These are phyloP conservation scores for Galaxias olidus DNA, from an alignment of 2,797 vertebrate species.

Conservation along the genomic window DNA sequence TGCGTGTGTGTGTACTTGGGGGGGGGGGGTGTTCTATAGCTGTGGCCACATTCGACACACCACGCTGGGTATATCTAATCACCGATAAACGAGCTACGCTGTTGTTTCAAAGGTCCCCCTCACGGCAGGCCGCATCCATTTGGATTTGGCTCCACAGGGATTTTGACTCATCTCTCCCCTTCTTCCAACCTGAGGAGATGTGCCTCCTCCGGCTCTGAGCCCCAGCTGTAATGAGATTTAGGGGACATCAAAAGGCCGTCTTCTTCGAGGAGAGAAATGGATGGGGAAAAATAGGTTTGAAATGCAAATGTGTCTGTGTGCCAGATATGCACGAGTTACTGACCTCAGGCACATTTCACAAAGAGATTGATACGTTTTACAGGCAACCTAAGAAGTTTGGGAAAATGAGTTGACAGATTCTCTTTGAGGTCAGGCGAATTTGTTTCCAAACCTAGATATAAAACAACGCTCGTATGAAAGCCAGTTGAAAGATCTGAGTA, in stretches of 20 bases:
- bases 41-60: conserved; percentile 3
- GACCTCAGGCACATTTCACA: conserved; percentile 54
- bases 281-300: conserved; percentile 63
- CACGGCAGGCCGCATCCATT: conserved; percentile 43
- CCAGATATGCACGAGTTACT: conserved; percentile 61
- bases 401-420: conserved; percentile 37
- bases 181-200: conserved; percentile 59
- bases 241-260: conserved; percentile 74
- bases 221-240: conserved; percentile 74
- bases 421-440: conserved; percentile 37
- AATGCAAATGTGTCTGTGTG: conserved; percentile 69
- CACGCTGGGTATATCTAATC: conserved; percentile 51
- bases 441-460: conserved; percentile 29
- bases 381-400: conserved; percentile 30
- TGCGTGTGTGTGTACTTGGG: not conserved
- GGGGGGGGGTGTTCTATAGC: conserved; percentile 24
- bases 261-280: conserved; percentile 65
- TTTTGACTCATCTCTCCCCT: conserved; percentile 57
- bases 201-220: conserved; percentile 51
- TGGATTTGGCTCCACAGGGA: conserved; percentile 60
- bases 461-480: conserved; percentile 31
- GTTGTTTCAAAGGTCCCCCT: conserved; percentile 49
- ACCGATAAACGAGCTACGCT: conserved; percentile 48
- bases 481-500: conserved; percentile 2
- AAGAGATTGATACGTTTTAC: conserved; percentile 33